Evolutionary conservation across 1,140 invertebrate species (phyloP), one percentile per base, ranked within the genome.

Genomic region (Triops longicaudatus): DNA sequence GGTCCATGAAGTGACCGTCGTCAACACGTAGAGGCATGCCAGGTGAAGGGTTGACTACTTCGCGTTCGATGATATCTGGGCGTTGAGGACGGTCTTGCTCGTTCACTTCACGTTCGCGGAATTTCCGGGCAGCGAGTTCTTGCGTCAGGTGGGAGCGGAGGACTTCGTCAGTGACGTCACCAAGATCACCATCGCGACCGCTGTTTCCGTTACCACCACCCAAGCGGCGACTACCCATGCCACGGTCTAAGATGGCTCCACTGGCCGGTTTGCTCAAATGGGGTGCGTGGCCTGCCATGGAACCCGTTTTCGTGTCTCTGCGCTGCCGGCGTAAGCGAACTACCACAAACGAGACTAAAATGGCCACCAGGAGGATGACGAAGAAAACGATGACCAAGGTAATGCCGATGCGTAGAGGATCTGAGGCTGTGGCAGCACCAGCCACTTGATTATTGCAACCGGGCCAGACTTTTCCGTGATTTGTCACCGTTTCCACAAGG

Each of bases 361-460:
- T 95, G 1, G 93, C 93, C 9, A 96, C 89, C 26, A 97, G 87
- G 11, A 97, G 85, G 73, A 95, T 92, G 2, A 95, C 90, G 81
- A 98, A 97, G 85, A 98, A 98, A 4, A 97, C 92, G 72, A 98
- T 95, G 0, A 98, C 93, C 27, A 98, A 85, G 1, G 94, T 95
- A 43, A 96, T 91, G 41, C 95, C 94, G 71, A 97, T 94, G 80
- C 91, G 94, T 0, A 97, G 84, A 1, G 94, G 94, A 86, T 95
- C 92, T 6, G 93, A 90, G 1, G 90, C 89, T 76, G 92, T 89
- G 0, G 91, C 89, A 4, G 82, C 81, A n/a, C 83, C 83, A n/a
- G 82, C 81, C 9, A 83, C 80, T 28, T 91, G 88, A 22, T 90
- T 92, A 72, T 91, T 88, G 42, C 91, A 93, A 10, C 91, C 90